A percentile compares a stretch with the other conserved stretches of the same genome.
phyloP scores from a whole-genome alignment of 2,888 invertebrate species.

The Zeuzera pyrina region DNA sequence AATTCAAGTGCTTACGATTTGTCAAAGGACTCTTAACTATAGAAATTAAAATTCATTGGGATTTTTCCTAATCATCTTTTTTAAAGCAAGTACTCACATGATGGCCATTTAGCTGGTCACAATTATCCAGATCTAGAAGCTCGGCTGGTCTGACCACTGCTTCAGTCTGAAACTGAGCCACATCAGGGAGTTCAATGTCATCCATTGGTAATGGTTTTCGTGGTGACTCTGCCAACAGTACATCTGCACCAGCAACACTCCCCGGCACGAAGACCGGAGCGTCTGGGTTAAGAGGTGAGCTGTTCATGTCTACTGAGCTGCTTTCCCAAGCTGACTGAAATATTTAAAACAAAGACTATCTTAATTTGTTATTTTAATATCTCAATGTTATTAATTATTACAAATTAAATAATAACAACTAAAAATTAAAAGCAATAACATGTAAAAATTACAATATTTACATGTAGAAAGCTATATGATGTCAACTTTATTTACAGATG shows the following conservation, averaged over 20 bases:
- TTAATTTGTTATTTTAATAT: background rate
- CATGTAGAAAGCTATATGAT: too few relatives aligned
- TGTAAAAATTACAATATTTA: too few relatives aligned
- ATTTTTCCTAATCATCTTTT: background rate
- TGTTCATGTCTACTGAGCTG: constrained; percentile 77
- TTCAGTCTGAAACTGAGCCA: constrained; percentile 77
- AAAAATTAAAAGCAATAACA: background rate
- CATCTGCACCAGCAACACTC: constrained; percentile 57
- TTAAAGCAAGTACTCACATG: constrained; percentile 50
- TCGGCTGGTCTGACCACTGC: constrained; percentile 77
- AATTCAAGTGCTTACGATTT: too few relatives aligned
- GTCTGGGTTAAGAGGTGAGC: constrained; percentile 87
- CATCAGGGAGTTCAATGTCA: constrained; percentile 74
- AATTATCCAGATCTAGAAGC: constrained; percentile 60
- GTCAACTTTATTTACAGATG: too few relatives aligned
- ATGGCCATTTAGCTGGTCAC: constrained; percentile 72
- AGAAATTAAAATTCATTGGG: background rate
- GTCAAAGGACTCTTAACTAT: too few relatives aligned
- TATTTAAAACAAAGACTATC: background rate
- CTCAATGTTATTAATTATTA: background rate
- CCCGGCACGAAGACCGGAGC: constrained; percentile 89
- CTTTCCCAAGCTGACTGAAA: constrained; percentile 66
- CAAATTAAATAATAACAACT: background rate
- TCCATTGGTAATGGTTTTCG: constrained; percentile 78
- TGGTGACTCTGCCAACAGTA: constrained; percentile 80